A percentile compares a stretch with the other conserved stretches of the same genome.
Conservation (phyloP, 2,888 invertebrate species). For the Drosophila niveifrons region DNA sequence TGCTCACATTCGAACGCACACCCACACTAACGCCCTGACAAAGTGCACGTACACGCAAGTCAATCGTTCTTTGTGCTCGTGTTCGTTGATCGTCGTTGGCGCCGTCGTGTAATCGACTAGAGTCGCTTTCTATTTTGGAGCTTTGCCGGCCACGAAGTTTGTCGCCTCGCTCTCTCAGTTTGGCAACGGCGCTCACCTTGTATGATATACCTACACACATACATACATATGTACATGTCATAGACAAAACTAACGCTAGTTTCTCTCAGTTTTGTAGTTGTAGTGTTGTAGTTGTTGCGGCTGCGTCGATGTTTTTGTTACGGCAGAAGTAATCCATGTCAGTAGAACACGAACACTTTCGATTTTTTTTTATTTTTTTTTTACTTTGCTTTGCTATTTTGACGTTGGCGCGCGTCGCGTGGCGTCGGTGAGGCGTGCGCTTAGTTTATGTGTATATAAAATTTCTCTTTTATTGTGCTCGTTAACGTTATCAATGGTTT, state of each 20-base stretch:
- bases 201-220: conserved; percentile 26
- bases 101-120: conserved; percentile 43
- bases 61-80: conserved; percentile 42
- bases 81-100: conserved; percentile 40
- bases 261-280: conserved; percentile 59
- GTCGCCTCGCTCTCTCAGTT: conserved; percentile 47
- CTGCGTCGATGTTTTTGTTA: conserved; percentile 29
- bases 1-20: conserved; percentile 23
- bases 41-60: conserved; percentile 69
- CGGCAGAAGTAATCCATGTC: conserved; percentile 82
- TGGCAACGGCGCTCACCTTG: conserved; percentile 28
- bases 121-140: conserved; percentile 71
- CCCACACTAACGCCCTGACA: conserved; percentile 44
- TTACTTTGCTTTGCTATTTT: conserved; percentile 17
- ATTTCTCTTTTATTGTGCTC: conserved; percentile 42
- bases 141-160: conserved; percentile 38
- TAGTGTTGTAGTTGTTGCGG: conserved; percentile 22
- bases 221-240: conserved; percentile 46
- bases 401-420: conserved; percentile 66
- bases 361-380: conserved; percentile 72
- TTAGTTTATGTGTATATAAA: conserved; percentile 22
- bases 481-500: conserved; percentile 27
- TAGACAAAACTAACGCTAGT: conserved; percentile 77
- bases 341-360: conserved; percentile 85
- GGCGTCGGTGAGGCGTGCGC: conserved; percentile 45